These are phyloP conservation scores for Papilio gigon DNA, from an alignment of 2,888 invertebrate species.

Conservation along the genomic window DNA sequence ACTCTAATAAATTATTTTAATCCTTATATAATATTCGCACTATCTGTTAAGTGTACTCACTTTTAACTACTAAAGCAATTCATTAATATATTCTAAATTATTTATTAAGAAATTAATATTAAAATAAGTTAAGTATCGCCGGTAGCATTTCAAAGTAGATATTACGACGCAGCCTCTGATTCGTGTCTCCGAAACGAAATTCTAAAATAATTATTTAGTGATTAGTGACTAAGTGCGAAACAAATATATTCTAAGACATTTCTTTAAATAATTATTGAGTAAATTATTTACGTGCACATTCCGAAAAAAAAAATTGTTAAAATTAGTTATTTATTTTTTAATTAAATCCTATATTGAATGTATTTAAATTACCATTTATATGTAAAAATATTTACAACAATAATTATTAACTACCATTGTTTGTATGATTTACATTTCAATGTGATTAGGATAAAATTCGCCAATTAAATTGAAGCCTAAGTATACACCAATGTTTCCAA, in stretches of 20 bases:
- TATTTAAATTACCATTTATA: conserved; percentile 35
- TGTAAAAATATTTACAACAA: conserved; percentile 23
- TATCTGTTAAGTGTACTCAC: conserved; percentile 55
- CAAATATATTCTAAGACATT: conserved; percentile 48
- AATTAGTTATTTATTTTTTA: conserved; percentile 18
- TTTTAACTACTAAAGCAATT: conserved; percentile 53
- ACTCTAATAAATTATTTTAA: conserved; percentile 17
- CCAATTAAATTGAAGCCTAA: conserved; percentile 35
- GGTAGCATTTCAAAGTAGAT: conserved; percentile 59
- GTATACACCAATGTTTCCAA: conserved; percentile 34
- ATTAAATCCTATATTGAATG: background rate
- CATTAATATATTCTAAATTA: conserved; percentile 48
- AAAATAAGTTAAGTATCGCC: conserved; percentile 53
- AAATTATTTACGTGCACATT: conserved; percentile 44
- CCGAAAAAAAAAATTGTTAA: background rate
- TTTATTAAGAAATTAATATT: conserved; percentile 42
- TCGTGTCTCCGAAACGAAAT: conserved; percentile 77
- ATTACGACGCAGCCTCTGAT: conserved; percentile 56
- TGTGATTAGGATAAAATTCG: conserved; percentile 31
- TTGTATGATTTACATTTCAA: conserved; percentile 25
- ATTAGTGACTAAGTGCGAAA: conserved; percentile 63
- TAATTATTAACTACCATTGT: conserved; percentile 1
- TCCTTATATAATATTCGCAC: conserved; percentile 44
- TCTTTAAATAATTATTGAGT: conserved; percentile 45
- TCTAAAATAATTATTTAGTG: conserved; percentile 76